These are phyloP conservation scores for Eremobia ochroleuca DNA, from an alignment of 2,888 invertebrate genomes.

Conservation along the genomic window DNA sequence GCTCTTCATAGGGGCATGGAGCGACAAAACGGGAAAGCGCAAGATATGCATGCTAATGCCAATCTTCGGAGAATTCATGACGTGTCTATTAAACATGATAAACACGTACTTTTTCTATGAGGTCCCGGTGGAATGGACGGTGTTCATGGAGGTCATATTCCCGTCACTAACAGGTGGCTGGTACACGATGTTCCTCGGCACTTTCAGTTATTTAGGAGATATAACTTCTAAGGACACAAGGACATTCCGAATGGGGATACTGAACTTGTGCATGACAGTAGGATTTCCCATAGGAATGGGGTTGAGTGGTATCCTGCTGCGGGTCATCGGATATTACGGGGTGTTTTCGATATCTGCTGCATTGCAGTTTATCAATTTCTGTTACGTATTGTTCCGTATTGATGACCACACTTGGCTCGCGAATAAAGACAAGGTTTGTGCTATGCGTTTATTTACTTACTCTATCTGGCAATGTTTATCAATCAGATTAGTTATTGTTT, in stretches of 20 bases:
- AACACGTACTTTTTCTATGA: constrained; percentile 91
- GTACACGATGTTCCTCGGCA: constrained; percentile 91
- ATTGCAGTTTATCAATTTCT: constrained; percentile 85
- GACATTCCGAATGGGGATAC: constrained; percentile 91
- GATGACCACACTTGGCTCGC: constrained; percentile 87
- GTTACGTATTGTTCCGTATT: constrained; percentile 85
- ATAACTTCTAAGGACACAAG: constrained; percentile 90
- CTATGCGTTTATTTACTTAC: constrained; percentile 24
- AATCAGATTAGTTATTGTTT: background rate
- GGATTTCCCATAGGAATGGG: constrained; percentile 89
- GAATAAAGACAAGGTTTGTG: constrained; percentile 83
- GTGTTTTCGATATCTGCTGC: constrained; percentile 85
- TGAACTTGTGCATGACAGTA: constrained; percentile 87
- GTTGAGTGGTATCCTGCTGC: constrained; percentile 84
- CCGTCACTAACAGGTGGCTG: constrained; percentile 90
- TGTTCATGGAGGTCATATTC: constrained; percentile 89
- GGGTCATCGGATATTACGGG: constrained; percentile 89
- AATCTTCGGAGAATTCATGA: constrained; percentile 89
- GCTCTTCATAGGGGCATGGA: constrained; percentile 92
- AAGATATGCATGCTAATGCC: constrained; percentile 92
- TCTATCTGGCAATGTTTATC: constrained; percentile 17
- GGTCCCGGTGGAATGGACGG: constrained; percentile 89
- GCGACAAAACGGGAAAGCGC: constrained; percentile 90
- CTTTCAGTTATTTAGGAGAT: constrained; percentile 92
- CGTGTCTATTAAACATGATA: constrained; percentile 87